Evolutionary conservation across 2,797 vertebrate genomes (phyloP).

Genomic region (Pachyuromys duprasi): DNA sequence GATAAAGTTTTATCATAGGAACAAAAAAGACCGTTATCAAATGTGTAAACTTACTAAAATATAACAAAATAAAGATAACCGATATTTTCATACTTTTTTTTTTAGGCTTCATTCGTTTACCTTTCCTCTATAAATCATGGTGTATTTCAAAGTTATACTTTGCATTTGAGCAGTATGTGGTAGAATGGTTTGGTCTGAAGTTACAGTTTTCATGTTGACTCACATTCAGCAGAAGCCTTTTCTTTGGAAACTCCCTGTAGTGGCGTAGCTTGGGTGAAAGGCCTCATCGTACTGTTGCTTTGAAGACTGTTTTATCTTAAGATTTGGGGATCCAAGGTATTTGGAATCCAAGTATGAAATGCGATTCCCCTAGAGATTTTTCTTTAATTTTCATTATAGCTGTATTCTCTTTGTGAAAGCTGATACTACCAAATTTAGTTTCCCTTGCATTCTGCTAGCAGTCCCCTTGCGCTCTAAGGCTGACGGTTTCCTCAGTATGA

Average conservation of each 20-base stretch:
- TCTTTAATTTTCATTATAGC: not conserved
- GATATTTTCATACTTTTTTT: not conserved
- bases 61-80: not conserved
- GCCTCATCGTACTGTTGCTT: not conserved
- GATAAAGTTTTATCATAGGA: not conserved
- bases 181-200: not conserved
- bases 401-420: slow-evolving; percentile 29
- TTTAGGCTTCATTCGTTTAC: not conserved
- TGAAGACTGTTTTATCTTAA: not conserved
- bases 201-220: not conserved
- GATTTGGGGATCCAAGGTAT: not conserved
- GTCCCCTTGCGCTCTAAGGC: not conserved
- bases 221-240: not conserved
- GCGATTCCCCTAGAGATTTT: not conserved
- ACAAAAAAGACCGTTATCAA: not conserved
- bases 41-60: not conserved
- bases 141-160: not conserved
- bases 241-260: not conserved
- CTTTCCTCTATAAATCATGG: not conserved
- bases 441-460: not conserved
- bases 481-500: not conserved
- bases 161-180: not conserved
- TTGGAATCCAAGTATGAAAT: not conserved
- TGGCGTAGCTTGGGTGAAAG: not conserved
- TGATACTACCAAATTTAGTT: not conserved